Evolutionary conservation across 2,888 invertebrate species (phyloP).

Genomic region (Notodromas monacha): DNA sequence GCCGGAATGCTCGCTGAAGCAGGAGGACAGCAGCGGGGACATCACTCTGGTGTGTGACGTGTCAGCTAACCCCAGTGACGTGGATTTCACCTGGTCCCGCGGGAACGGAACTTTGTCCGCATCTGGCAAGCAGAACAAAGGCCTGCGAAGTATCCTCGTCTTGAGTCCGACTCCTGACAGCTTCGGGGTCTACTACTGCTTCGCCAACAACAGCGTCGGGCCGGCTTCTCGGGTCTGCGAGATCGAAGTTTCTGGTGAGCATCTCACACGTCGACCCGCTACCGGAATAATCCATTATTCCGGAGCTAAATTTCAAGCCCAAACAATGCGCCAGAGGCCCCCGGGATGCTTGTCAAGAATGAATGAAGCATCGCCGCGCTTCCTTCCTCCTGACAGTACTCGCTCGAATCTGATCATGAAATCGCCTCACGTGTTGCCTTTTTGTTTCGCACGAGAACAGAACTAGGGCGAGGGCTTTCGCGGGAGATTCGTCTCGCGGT

Average conservation of each 20-base stretch:
- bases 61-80: slow-evolving; percentile 39
- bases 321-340: too few species aligned
- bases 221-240: slow-evolving; percentile 20
- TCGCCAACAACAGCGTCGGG: slow-evolving; percentile 52
- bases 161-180: slow-evolving; percentile 27
- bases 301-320: too few species aligned
- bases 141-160: slow-evolving; percentile 26
- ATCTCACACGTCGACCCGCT: not conserved
- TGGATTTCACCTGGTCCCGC: slow-evolving; percentile 40
- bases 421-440: too few species aligned
- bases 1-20: slow-evolving; percentile 47
- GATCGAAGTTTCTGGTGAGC: slow-evolving; percentile 21
- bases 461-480: too few species aligned
- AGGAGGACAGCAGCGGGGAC: slow-evolving; percentile 32
- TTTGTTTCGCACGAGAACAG: too few species aligned
- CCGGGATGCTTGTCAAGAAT: too few species aligned
- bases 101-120: slow-evolving; percentile 52
- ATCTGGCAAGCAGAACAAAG: slow-evolving; percentile 23
- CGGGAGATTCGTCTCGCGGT: too few species aligned
- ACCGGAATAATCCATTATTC: too few species aligned
- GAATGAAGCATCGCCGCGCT: too few species aligned
- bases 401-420: too few species aligned
- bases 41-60: slow-evolving; percentile 47
- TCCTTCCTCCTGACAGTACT: too few species aligned
- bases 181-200: slow-evolving; percentile 44